A percentile compares a stretch with the other conserved stretches of the same genome.
Conservation (phyloP, 2,797 vertebrate species). For the Coranthus polyacanthus region DNA sequence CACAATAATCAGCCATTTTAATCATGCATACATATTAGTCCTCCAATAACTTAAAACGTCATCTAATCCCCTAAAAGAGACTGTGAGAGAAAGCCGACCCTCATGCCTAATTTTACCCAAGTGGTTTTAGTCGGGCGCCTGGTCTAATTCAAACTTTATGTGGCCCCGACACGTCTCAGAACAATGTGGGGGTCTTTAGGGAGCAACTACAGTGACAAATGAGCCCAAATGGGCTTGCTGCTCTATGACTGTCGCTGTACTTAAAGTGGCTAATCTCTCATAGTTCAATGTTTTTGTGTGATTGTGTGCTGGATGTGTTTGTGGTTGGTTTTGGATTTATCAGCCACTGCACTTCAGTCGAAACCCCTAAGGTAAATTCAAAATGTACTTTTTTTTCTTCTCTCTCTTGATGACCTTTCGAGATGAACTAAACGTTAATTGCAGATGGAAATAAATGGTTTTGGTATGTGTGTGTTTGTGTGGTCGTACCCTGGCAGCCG, state of each 20-base stretch:
- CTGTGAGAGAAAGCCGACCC: conserved; percentile 72
- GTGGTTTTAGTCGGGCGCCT: conserved; percentile 78
- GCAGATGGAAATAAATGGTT: conserved; percentile 58
- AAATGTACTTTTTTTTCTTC: conserved; percentile 16
- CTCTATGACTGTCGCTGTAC: conserved; percentile 70
- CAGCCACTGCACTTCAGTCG: conserved; percentile 19
- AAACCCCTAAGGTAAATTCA: conserved; percentile 33
- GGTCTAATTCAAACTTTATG: conserved; percentile 79
- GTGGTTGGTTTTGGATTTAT: conserved; percentile 56
- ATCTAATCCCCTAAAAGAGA: conserved; percentile 80
- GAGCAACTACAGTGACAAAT: conserved; percentile 76
- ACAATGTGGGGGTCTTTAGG: conserved; percentile 68
- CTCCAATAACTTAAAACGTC: conserved; percentile 83
- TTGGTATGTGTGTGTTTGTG: conserved; percentile 19
- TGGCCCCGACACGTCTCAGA: conserved; percentile 68
- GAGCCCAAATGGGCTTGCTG: conserved; percentile 57
- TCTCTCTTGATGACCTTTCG: conserved; percentile 37
- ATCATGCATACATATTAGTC: conserved; percentile 81
- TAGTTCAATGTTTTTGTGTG: conserved; percentile 40
- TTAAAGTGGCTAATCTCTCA: conserved; percentile 71
- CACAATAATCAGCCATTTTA: conserved; percentile 77
- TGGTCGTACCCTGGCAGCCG: background rate
- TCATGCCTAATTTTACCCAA: conserved; percentile 80
- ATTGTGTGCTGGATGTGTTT: conserved; percentile 30
- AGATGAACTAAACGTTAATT: conserved; percentile 56